These are phyloP conservation scores for Dioctria linearis DNA, from an alignment of 2,888 invertebrate species.

Conservation along the genomic window DNA sequence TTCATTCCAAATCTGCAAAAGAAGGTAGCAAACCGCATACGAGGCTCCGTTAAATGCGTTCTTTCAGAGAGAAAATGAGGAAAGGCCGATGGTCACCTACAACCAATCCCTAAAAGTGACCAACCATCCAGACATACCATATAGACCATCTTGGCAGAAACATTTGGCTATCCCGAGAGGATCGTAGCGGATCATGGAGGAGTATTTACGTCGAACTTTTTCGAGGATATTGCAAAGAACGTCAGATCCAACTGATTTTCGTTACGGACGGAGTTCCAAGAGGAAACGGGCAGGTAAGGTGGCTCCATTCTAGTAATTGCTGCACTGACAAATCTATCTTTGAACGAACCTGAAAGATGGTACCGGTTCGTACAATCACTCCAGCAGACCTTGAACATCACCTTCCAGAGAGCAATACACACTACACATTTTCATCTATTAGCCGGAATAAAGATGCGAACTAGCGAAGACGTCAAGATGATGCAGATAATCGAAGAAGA, in stretches of 20 bases:
- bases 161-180: conserved; percentile 55
- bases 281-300: conserved; percentile 58
- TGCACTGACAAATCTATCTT: conserved; percentile 54
- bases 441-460: conserved; percentile 57
- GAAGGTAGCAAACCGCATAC: conserved; percentile 5
- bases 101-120: no score
- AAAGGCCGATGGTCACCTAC: conserved; percentile 63
- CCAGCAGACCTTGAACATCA: conserved; percentile 60
- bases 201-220: conserved; percentile 56
- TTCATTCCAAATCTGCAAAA: conserved; percentile 1
- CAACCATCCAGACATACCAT: conserved; percentile 64
- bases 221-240: conserved; percentile 52
- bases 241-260: conserved; percentile 50
- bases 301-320: conserved; percentile 55
- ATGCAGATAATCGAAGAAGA: no score
- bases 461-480: background rate
- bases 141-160: conserved; percentile 64
- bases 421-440: conserved; percentile 62
- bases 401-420: conserved; percentile 58
- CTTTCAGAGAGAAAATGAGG: conserved; percentile 62
- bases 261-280: conserved; percentile 54
- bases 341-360: conserved; percentile 62
- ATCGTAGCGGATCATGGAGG: conserved; percentile 55
- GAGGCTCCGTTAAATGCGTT: conserved; percentile 52
- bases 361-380: conserved; percentile 60